phyloP scores from a whole-genome alignment of 2,888 invertebrate species.

The Icerya purchasi region DNA sequence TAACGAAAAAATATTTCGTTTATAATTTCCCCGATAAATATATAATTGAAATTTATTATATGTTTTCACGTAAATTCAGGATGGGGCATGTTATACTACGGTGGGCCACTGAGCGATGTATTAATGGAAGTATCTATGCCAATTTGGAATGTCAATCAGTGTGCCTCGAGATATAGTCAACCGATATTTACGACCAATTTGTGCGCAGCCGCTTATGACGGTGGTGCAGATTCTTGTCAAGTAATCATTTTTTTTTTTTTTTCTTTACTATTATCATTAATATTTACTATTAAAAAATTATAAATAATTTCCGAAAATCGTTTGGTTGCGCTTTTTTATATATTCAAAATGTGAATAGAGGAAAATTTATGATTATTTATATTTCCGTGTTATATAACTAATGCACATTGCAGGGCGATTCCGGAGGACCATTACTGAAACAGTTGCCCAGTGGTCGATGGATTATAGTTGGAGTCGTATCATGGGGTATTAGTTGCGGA shows the following conservation, averaged over 20 bases:
- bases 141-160: slow-evolving; percentile 47
- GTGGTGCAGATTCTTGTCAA: slow-evolving; percentile 65
- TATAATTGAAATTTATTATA: too few species aligned
- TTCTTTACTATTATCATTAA: slow-evolving; percentile 1
- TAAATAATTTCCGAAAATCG: too few species aligned
- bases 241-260: slow-evolving; percentile 26
- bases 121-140: slow-evolving; percentile 59
- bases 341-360: background rate
- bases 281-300: slow-evolving; percentile 1
- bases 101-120: slow-evolving; percentile 41
- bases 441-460: slow-evolving; percentile 52
- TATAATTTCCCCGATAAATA: too few species aligned
- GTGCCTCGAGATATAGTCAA: slow-evolving; percentile 38
- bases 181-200: slow-evolving; percentile 42
- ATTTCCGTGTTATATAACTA: background rate
- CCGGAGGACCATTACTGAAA: slow-evolving; percentile 59
- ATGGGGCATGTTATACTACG: slow-evolving; percentile 52
- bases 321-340: background rate
- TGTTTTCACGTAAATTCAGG: too few species aligned
- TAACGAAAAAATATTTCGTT: too few species aligned
- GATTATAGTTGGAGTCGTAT: slow-evolving; percentile 59
- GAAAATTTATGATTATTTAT: background rate
- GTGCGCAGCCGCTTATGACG: slow-evolving; percentile 54
- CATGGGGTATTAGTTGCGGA: slow-evolving; percentile 68
- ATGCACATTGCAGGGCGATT: slow-evolving; percentile 48